Evolutionary conservation across 2,113 vertebrate genomes (phyloP).

Genomic region (Aspiorhynchus laticeps): DNA sequence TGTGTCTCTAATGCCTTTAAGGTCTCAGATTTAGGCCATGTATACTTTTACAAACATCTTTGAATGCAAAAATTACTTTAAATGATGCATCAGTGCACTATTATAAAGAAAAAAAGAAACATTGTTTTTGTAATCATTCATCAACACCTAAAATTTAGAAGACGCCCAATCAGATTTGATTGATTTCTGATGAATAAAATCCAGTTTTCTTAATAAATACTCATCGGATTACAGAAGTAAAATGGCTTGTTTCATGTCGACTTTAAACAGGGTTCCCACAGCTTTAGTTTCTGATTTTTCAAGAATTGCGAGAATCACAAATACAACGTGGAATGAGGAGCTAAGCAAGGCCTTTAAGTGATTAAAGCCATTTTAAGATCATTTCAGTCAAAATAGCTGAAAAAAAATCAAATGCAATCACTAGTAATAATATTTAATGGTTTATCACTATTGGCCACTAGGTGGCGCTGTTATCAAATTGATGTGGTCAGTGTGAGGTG

Average conservation of each 20-base stretch:
- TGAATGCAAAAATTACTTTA: slow-evolving; percentile 38
- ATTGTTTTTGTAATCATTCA: not conserved
- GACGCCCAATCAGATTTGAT: not conserved
- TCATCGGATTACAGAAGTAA: slow-evolving; percentile 14
- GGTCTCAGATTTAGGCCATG: not conserved
- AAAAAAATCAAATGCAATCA: too few relatives aligned
- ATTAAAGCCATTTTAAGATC: too few relatives aligned
- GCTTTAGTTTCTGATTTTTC: not conserved
- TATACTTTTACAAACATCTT: not conserved
- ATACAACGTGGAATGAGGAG: too few relatives aligned
- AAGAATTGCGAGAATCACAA: not conserved
- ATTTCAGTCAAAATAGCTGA: too few relatives aligned
- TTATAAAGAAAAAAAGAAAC: not conserved
- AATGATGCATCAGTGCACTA: not conserved
- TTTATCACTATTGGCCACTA: too few relatives aligned
- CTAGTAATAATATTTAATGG: too few relatives aligned
- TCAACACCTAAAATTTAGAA: not conserved
- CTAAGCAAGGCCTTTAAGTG: too few relatives aligned
- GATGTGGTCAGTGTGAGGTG: too few relatives aligned
- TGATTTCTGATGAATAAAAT: not conserved
- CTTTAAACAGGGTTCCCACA: slow-evolving; percentile 43
- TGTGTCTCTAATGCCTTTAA: not conserved
- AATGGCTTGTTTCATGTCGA: slow-evolving; percentile 64
- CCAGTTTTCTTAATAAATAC: not conserved
- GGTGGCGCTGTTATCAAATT: too few relatives aligned